phyloP scores from a whole-genome alignment of 2,888 invertebrate genomes.

The Tupiocoris notatus region DNA sequence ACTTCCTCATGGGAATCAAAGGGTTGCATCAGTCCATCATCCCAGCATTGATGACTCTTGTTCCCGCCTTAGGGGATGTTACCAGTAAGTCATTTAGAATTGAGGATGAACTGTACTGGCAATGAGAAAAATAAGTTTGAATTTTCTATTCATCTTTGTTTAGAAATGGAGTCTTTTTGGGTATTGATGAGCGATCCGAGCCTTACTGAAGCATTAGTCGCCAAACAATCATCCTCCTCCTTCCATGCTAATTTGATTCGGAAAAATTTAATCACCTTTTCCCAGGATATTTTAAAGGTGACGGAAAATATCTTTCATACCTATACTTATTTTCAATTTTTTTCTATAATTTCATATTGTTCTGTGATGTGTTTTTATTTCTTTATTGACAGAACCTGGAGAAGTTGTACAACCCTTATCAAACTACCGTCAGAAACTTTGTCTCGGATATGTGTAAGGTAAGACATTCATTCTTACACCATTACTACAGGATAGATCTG shows the following conservation, averaged over 20 bases:
- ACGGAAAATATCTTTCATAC: no score
- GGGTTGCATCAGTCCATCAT: constrained; percentile 57
- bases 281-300: constrained; percentile 61
- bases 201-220: constrained; percentile 56
- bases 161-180: constrained; percentile 57
- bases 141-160: constrained; percentile 4
- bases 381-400: constrained; percentile 42
- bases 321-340: not conserved
- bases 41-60: constrained; percentile 57
- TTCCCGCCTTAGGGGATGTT: constrained; percentile 57
- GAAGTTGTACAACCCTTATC: constrained; percentile 44
- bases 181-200: constrained; percentile 56
- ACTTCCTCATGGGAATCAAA: constrained; percentile 58
- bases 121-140: no score
- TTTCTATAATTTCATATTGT: no score
- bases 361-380: no score
- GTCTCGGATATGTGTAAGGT: constrained; percentile 41
- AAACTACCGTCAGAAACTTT: constrained; percentile 40
- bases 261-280: constrained; percentile 58
- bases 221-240: constrained; percentile 55
- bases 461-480: no score
- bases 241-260: constrained; percentile 58
- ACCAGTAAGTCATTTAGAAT: constrained; percentile 52
- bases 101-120: no score
- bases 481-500: no score